Conservation (phyloP, 2,888 invertebrate species). For the Scelioninae gen. 2 region DNA sequence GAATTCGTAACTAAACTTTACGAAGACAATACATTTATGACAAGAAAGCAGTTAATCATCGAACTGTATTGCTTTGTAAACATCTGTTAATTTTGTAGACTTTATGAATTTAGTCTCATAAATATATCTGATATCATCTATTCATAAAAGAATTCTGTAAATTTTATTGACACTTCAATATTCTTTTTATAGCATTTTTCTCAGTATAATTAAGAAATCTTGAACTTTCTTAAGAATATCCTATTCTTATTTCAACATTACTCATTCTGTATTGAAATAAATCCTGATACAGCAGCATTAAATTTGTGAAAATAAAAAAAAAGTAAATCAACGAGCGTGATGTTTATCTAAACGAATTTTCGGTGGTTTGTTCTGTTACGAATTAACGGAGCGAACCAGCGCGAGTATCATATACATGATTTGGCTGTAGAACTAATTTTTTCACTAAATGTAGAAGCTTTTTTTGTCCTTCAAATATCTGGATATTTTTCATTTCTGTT, state of each 20-base stretch:
- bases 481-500: too few species aligned
- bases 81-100: too few species aligned
- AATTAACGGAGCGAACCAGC: conserved; percentile 31
- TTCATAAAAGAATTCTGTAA: too few species aligned
- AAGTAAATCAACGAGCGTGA: conserved; percentile 23
- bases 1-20: too few species aligned
- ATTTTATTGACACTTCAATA: too few species aligned
- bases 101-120: too few species aligned
- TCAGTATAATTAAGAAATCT: too few species aligned
- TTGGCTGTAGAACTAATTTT: not conserved
- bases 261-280: conserved; percentile 1
- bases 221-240: not conserved
- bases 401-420: conserved; percentile 38
- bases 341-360: conserved; percentile 44
- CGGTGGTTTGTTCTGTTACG: conserved; percentile 31
- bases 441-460: not conserved
- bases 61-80: too few species aligned
- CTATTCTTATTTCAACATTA: conserved; percentile 14
- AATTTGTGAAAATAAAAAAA: conserved; percentile 34
- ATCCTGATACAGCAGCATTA: conserved; percentile 21
- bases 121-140: too few species aligned
- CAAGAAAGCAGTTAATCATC: too few species aligned
- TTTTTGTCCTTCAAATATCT: not conserved
- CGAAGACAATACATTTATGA: too few species aligned
- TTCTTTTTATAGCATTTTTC: too few species aligned